Conservation (phyloP, 2,113 vertebrate species). For the Phalacrocorax carbo region DNA sequence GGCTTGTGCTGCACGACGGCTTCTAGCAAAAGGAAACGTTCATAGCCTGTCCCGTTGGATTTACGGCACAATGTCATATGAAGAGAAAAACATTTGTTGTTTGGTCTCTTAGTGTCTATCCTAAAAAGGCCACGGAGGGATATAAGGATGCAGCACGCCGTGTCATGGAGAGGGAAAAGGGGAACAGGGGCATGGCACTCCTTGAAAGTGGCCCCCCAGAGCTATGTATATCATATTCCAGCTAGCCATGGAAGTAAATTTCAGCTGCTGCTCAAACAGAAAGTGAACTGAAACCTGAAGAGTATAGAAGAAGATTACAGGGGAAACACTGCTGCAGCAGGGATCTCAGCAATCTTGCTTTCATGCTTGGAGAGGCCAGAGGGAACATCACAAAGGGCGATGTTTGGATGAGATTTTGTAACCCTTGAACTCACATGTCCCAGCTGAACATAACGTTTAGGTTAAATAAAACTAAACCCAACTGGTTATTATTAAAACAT, state of each 20-base stretch:
- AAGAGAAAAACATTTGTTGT: background rate
- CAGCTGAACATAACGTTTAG: background rate
- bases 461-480: conserved; percentile 38
- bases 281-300: background rate
- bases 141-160: fast-evolving
- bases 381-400: background rate
- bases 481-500: conserved; percentile 5
- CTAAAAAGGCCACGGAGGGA: background rate
- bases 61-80: background rate
- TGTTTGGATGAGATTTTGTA: background rate
- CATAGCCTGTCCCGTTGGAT: background rate
- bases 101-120: background rate
- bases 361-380: background rate
- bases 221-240: background rate
- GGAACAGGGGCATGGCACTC: background rate
- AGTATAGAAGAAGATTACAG: background rate
- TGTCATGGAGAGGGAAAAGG: background rate
- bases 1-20: background rate
- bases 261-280: background rate
- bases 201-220: background rate
- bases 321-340: background rate
- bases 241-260: background rate
- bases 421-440: background rate
- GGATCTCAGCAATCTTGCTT: background rate
- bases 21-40: background rate